Evolutionary conservation across 2,113 vertebrate species (phyloP), one percentile per base, ranked within the genome.

Genomic region (Tachuris rubrigastra): DNA sequence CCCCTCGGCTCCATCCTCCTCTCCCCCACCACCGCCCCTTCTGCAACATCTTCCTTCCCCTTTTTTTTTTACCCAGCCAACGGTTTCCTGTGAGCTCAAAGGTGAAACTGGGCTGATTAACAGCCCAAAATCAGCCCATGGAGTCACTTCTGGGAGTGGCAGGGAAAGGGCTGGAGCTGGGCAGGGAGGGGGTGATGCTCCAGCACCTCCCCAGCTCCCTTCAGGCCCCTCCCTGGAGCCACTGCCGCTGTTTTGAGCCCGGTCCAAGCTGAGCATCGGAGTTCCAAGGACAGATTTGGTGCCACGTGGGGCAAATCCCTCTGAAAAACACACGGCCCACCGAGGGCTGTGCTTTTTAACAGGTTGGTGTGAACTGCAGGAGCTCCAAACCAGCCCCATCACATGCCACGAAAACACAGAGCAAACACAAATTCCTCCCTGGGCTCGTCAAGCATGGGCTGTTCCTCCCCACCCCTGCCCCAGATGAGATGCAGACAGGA

Each of bases 261-360:
- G 3, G 0, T 10, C 52, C 80, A 6, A 10, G 69, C 9, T 8
- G 12, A 14, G 7, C 9, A 4, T 5, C 5, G 30, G 7, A 30
- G 10, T 17, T 25, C 10, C 10, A 5, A 39, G 44, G 10, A 3
- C 10, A 5, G 19, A 19, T 28, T 41, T 6, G 27, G 25, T 42
- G 85, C 50, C 31, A 7, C 17, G 5, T 0, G 2, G 31, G 31
- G 7, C 0, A 0, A 69, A 68, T 15, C n/a, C 47, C 4, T 7
- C 1, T 4, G 28, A 8, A 25, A 33, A 68, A 63, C 0, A 0
- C 37, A 0, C 2, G 21, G 5, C 52, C 28, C 28, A 0, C 16
- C 0, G 4, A 30, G 31, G 23, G 5, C 5, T 17, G 4, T 8
- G 4, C 5, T 60, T 66, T 66, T 37, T 8, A 21, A 52, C 7